Evolutionary conservation across 1,140 invertebrate genomes (phyloP).

Genomic region (Euura lappo): DNA sequence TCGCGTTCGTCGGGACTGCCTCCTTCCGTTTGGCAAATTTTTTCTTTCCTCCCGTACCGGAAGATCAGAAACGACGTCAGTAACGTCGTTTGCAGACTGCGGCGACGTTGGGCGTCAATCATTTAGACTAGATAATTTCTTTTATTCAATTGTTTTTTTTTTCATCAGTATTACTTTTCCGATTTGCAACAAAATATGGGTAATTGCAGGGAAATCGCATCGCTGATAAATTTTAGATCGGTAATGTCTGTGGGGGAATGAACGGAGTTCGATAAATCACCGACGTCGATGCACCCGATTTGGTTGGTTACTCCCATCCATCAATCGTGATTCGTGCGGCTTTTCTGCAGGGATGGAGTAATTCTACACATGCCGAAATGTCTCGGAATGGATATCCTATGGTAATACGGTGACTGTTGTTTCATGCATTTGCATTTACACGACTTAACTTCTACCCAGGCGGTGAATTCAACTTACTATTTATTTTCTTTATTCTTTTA

Average conservation of each 20-base stretch:
- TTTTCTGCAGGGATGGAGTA: background rate
- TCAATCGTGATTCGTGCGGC: background rate
- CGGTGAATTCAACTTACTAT: background rate
- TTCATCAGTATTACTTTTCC: no score
- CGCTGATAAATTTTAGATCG: no score
- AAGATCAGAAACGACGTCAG: conserved; percentile 3
- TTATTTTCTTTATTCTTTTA: background rate
- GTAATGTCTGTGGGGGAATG: background rate
- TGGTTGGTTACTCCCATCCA: background rate
- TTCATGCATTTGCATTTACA: conserved; percentile 34
- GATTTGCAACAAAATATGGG: background rate
- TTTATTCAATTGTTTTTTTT: no score
- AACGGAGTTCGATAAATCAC: background rate
- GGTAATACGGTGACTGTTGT: conserved; percentile 28
- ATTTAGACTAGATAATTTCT: background rate
- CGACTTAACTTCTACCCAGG: conserved; percentile 4
- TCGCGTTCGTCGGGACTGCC: background rate
- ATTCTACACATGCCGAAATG: conserved; percentile 22
- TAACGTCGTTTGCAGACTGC: background rate
- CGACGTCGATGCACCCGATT: background rate
- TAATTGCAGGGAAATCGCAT: background rate
- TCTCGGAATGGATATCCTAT: conserved; percentile 31
- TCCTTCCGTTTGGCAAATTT: conserved; percentile 1
- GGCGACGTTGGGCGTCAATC: background rate
- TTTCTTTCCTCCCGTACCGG: background rate